phyloP scores from a whole-genome alignment of 1,140 invertebrate species.

The Brachionus manjavacas region DNA sequence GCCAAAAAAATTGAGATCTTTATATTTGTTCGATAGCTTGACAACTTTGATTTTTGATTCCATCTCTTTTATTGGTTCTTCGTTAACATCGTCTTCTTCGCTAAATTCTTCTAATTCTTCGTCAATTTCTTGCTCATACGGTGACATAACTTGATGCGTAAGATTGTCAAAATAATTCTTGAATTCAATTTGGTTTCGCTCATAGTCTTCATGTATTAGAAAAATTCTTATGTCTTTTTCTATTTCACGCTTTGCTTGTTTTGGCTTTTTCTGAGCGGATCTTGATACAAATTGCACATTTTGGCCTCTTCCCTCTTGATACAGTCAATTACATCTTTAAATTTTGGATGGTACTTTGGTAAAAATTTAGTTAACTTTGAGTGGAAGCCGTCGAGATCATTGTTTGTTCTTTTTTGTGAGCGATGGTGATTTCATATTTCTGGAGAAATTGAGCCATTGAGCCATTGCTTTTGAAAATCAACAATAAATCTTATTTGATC shows the following conservation, averaged over 20 bases:
- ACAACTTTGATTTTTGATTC: too few relatives aligned
- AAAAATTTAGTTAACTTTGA: background rate
- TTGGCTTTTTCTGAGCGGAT: too few relatives aligned
- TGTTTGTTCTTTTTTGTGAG: background rate
- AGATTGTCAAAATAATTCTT: too few relatives aligned
- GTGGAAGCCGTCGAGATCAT: background rate
- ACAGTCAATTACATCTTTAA: background rate
- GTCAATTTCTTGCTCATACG: too few relatives aligned
- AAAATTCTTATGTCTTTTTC: background rate
- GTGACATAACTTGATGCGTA: too few relatives aligned
- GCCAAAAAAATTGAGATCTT: too few relatives aligned
- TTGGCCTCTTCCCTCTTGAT: background rate
- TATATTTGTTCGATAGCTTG: too few relatives aligned
- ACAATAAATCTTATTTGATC: background rate
- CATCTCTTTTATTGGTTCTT: too few relatives aligned
- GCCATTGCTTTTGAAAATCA: background rate
- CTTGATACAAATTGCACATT: too few relatives aligned
- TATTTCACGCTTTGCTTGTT: background rate
- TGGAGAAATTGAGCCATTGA: background rate
- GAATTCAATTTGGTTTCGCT: background rate
- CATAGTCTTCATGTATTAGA: background rate
- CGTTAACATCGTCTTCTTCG: too few relatives aligned
- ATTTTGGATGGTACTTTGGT: background rate
- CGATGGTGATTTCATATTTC: background rate
- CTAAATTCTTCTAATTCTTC: too few relatives aligned